Conservation (phyloP, 1,140 invertebrate genomes). For the Patella vulgata region DNA sequence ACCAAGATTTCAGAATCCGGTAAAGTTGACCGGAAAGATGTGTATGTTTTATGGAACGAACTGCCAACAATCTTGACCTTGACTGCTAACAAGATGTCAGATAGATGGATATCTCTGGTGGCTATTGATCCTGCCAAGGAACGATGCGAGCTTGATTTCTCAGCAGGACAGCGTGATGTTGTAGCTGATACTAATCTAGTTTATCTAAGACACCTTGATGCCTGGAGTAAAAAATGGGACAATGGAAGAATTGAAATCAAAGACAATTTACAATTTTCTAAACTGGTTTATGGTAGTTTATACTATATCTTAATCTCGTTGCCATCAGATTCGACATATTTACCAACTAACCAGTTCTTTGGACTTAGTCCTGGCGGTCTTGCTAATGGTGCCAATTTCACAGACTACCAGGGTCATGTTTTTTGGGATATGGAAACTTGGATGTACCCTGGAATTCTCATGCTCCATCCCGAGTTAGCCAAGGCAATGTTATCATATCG, state of each 20-base stretch:
- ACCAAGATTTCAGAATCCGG: neutral
- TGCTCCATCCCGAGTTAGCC: conserved; percentile 57
- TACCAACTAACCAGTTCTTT: conserved; percentile 39
- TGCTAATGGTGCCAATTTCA: conserved; percentile 51
- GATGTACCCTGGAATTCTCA: conserved; percentile 64
- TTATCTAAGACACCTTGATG: neutral
- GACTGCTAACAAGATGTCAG: neutral
- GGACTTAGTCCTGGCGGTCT: conserved; percentile 55
- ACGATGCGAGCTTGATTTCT: neutral
- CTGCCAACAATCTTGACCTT: neutral
- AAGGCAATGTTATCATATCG: conserved; percentile 43
- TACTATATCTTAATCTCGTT: conserved; percentile 66
- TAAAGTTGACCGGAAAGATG: neutral
- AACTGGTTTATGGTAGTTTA: conserved; percentile 52
- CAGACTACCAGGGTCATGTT: no score
- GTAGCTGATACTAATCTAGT: neutral
- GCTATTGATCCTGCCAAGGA: neutral
- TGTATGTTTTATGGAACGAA: neutral
- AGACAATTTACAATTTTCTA: conserved; percentile 51
- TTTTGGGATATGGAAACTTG: conserved; percentile 68
- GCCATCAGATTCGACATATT: conserved; percentile 43
- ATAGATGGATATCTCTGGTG: conserved; percentile 1
- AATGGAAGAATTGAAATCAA: conserved; percentile 49
- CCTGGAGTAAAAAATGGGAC: conserved; percentile 47
- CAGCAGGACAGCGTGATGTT: neutral